Evolutionary conservation across 2,797 vertebrate genomes (phyloP), one percentile per base, ranked within the genome.

Genomic region (Thripadectes ignobilis): DNA sequence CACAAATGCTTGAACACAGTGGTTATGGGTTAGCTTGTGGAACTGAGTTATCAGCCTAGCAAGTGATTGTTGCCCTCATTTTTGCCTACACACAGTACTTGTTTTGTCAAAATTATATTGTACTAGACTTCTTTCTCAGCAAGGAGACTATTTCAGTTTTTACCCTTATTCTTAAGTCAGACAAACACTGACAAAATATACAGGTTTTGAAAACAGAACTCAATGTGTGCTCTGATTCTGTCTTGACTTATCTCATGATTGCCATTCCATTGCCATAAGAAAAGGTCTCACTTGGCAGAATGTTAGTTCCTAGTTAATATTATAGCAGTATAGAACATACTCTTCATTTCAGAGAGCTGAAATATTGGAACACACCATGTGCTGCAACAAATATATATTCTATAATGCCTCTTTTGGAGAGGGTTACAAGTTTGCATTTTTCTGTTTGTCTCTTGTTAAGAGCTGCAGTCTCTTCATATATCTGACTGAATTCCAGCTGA

Each of bases 291-390:
- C 24, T 46, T 46, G 15, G 15, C n/a, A 66, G 19, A 54, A 54
- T 0, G 0, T 29, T 58, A 36, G 14, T 59, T 87, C 26, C 12
- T 34, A 46, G 62, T 63, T 79, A 57, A 39, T 81, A 29, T 41
- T 87, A 27, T 51, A 63, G 45, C 62, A 73, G 17, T 49, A 38
- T 76, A n/a, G 30, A 81, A 52, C n/a, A 43, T 49, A 30, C 2
- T 27, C 21, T 67, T 89, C 4, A 26, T 82, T 78, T 83, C 52
- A 49, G 52, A 67, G 41, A 87, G 57, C 14, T 72, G 52, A 74
- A 57, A 52, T 77, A 63, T 62, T 2, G 7, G 41, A 24, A 45
- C 6, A 3, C 8, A 1, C 2, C 9, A 1, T 27, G 26, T 59
- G 22, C 65, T 76, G 43, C 30, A 69, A 15, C 15, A 41, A 36